Evolutionary conservation across 2,797 vertebrate species (phyloP), one percentile per base, ranked within the genome.

Genomic region (Hyperoplus lanceolatus): DNA sequence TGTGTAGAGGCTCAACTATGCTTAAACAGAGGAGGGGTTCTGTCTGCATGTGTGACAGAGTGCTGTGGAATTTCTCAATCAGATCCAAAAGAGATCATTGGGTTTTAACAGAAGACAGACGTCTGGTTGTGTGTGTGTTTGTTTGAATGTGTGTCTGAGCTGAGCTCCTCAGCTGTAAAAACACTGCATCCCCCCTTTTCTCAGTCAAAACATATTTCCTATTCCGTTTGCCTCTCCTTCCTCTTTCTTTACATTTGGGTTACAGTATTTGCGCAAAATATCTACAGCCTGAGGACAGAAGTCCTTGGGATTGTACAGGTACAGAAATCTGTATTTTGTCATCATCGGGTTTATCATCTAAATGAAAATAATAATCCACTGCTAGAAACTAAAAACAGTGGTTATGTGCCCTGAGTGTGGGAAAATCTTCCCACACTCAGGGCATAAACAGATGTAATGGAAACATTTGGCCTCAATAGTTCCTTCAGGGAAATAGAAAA

Each of bases 11-110:
- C 78, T 88, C 69, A 84, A 12, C 53, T 21, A 63, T 70, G 69
- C 58, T 88, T 84, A 86, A 77, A 81, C 62, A 56, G 46, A 90
- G 85, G 88, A 86, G 88, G 57, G 69, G 73, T 36, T 73, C 58
- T 64, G 79, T 90, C 5, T 89, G 71, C 64, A 50, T 84, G 60
- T 77, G 78, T 83, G 78, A 81, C 83, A 51, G 60, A 68, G 57
- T 50, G 41, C 61, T 91, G 85, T 87, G 90, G 87, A 93, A 92
- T 92, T 90, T 91, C 82, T 81, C 89, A 82, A 69, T 90, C 79
- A 74, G 59, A 84, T 81, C 68, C 66, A 81, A 87, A 86, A 76
- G 65, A 80, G 83, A 77, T 81, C 87, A 79, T 77, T 86, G 80
- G 84, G 82, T 29, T 90, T 91, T 75, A 90, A 84, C 79, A 63